These are phyloP conservation scores for Cebus imitator DNA, from an alignment of 2,113 vertebrate species.

Conservation along the genomic window DNA sequence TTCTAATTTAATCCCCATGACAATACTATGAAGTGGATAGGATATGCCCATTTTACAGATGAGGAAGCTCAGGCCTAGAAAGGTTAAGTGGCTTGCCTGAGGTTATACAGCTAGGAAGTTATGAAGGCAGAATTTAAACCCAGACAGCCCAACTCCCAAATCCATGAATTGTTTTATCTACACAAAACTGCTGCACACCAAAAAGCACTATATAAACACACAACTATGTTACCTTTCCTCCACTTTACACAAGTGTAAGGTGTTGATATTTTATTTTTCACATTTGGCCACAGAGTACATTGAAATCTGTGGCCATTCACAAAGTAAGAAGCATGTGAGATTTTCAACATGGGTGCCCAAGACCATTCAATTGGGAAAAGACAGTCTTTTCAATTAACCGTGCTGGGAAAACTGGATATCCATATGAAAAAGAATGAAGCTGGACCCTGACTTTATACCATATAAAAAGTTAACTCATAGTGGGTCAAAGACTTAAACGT, in stretches of 20 bases:
- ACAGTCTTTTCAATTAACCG: background rate
- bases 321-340: background rate
- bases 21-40: background rate
- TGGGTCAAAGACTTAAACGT: background rate
- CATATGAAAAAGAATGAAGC: background rate
- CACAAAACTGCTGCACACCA: background rate
- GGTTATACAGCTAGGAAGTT: background rate
- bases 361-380: background rate
- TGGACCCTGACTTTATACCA: background rate
- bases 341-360: background rate
- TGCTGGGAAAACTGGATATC: background rate
- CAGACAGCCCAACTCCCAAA: background rate
- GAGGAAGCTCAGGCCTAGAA: background rate
- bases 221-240: background rate
- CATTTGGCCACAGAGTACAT: background rate
- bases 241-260: background rate
- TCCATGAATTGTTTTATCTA: background rate
- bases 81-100: background rate
- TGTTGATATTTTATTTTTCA: conserved; percentile 4
- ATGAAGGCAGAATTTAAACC: background rate
- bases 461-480: conserved; percentile 44
- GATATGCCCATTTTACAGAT: background rate
- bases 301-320: background rate
- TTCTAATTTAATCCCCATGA: background rate
- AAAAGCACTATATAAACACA: background rate